phyloP scores from a whole-genome alignment of 2,113 vertebrate genomes.

The Rhinolophus ferrumequinum region DNA sequence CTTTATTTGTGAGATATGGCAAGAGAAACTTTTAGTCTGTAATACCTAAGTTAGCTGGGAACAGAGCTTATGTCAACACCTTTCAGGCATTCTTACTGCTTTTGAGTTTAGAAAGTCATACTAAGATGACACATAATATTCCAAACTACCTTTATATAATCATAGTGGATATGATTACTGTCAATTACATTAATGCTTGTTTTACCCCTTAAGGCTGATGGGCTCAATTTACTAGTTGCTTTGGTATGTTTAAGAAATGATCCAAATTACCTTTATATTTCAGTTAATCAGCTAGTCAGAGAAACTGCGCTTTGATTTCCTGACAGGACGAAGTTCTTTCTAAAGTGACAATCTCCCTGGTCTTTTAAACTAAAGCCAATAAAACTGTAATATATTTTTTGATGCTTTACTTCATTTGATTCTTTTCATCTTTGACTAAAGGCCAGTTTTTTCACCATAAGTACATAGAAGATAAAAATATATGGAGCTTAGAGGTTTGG shows the following conservation, averaged over 20 bases:
- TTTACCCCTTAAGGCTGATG: constrained; percentile 29
- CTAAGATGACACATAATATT: neutral
- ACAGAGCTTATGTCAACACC: neutral
- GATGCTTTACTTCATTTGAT: neutral
- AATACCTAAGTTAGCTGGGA: neutral
- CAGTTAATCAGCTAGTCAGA: constrained; percentile 21
- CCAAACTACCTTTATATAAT: constrained; percentile 36
- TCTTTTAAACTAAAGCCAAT: neutral
- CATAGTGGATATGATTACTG: constrained; percentile 53
- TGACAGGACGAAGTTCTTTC: neutral
- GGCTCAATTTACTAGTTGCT: constrained; percentile 14
- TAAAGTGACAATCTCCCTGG: neutral
- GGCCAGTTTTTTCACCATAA: neutral
- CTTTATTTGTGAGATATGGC: constrained; percentile 23
- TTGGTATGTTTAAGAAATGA: constrained; percentile 43
- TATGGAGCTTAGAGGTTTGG: neutral
- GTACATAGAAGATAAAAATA: neutral
- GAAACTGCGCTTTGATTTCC: neutral
- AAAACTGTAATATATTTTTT: neutral
- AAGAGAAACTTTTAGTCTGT: neutral
- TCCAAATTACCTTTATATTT: constrained; percentile 49
- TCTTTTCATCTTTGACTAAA: neutral
- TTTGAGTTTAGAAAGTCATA: neutral
- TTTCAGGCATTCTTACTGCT: neutral
- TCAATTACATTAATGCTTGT: constrained; percentile 45